Conservation (phyloP, 2,888 invertebrate genomes). For the Sarcophaga caerulescens region DNA sequence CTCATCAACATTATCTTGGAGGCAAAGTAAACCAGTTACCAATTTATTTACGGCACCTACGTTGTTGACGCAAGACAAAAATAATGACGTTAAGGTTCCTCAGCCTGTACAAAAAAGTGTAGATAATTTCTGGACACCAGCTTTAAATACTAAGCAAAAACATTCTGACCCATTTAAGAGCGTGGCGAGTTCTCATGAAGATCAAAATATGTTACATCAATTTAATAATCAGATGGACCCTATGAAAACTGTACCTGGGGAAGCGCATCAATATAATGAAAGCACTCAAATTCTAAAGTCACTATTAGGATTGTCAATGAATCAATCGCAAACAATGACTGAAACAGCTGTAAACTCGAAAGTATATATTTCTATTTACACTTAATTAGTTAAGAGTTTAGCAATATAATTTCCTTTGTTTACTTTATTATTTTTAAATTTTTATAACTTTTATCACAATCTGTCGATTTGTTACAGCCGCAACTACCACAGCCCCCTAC, state of each 20-base stretch:
- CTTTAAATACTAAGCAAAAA: slow-evolving; percentile 66
- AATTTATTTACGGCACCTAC: neutral
- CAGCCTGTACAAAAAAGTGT: slow-evolving; percentile 36
- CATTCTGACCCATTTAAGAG: slow-evolving; percentile 38
- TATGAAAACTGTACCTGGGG: neutral
- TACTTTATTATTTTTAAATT: neutral
- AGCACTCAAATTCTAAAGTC: slow-evolving; percentile 54
- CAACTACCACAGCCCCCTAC: slow-evolving; percentile 74
- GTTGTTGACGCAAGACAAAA: neutral
- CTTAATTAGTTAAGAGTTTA: no score
- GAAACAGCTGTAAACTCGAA: slow-evolving; percentile 51
- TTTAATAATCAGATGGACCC: slow-evolving; percentile 4
- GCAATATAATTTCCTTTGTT: slow-evolving; percentile 64
- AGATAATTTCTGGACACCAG: slow-evolving; percentile 71
- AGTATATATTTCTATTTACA: slow-evolving; percentile 11
- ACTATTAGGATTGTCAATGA: slow-evolving; percentile 43
- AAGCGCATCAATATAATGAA: slow-evolving; percentile 40
- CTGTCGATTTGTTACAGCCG: slow-evolving; percentile 55
- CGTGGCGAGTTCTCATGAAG: slow-evolving; percentile 19
- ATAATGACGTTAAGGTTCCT: slow-evolving; percentile 18
- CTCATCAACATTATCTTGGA: slow-evolving; percentile 21
- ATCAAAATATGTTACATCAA: neutral
- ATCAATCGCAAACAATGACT: slow-evolving; percentile 16
- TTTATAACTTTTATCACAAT: no score
- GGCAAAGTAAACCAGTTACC: neutral